Evolutionary conservation across 2,888 invertebrate species (phyloP).

Genomic region (Metacarcinus magister): DNA sequence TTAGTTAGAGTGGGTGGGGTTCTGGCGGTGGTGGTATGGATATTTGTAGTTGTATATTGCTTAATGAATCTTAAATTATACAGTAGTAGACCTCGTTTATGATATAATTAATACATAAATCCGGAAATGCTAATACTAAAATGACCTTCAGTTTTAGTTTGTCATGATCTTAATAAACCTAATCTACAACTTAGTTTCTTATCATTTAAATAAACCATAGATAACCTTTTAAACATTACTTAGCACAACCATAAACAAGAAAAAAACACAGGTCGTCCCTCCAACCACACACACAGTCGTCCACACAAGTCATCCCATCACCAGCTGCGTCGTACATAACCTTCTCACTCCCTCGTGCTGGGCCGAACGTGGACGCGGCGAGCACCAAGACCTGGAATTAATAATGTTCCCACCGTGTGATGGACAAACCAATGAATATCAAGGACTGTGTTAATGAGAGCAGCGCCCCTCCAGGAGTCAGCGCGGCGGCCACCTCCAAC

Average conservation of each 20-base stretch:
- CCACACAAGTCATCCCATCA: neutral
- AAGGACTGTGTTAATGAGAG: conserved; percentile 18
- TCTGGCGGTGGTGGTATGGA: too few species aligned
- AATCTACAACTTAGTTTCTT: neutral
- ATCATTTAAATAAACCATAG: neutral
- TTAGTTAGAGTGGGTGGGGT: too few species aligned
- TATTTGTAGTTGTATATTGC: too few species aligned
- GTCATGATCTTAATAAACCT: too few species aligned
- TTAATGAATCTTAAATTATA: neutral
- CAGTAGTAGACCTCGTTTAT: neutral
- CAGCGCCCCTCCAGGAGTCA: neutral
- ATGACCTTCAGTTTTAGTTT: too few species aligned
- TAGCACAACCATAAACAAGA: neutral
- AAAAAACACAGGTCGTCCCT: neutral
- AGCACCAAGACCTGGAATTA: neutral
- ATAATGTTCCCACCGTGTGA: conserved; percentile 57
- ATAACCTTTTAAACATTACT: neutral
- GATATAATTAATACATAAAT: neutral
- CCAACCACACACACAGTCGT: neutral
- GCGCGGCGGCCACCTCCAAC: neutral
- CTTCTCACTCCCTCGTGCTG: neutral
- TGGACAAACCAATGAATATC: conserved; percentile 66
- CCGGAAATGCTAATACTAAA: neutral
- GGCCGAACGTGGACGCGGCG: neutral
- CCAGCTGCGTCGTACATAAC: neutral